These are phyloP conservation scores for Drosophila subpulchrella DNA, from an alignment of 1,140 invertebrate genomes.

Conservation along the genomic window DNA sequence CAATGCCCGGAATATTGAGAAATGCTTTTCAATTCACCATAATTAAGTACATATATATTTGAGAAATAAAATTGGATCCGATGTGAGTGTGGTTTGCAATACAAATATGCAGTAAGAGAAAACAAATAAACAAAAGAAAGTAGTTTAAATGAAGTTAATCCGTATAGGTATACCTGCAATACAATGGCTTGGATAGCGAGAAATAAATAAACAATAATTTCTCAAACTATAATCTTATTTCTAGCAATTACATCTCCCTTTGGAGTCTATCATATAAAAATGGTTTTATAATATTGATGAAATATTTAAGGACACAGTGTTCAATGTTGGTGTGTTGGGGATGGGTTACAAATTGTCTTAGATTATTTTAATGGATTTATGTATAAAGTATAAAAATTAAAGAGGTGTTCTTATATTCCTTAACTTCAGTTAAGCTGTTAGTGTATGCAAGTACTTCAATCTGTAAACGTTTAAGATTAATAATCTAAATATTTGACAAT, in stretches of 20 bases:
- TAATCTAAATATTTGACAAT: conserved; percentile 1
- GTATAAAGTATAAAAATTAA: conserved; percentile 1
- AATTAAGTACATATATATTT: conserved; percentile 40
- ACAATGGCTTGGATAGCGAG: conserved; percentile 25
- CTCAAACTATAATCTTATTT: conserved; percentile 4
- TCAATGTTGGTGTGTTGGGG: neutral
- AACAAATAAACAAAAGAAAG: conserved; percentile 49
- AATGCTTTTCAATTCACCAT: conserved; percentile 73
- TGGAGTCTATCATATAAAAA: neutral
- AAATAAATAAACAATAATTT: conserved; percentile 10
- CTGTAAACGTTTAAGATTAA: neutral
- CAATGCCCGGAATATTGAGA: conserved; percentile 84
- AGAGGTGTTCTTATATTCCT: neutral
- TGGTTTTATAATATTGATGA: conserved; percentile 5
- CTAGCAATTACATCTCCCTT: neutral
- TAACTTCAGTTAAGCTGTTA: neutral
- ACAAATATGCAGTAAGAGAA: conserved; percentile 45
- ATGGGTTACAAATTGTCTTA: neutral
- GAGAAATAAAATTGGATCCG: conserved; percentile 38
- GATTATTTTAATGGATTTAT: neutral
- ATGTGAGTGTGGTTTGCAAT: conserved; percentile 48
- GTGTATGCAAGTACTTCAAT: neutral
- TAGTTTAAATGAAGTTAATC: conserved; percentile 42
- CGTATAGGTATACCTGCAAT: conserved; percentile 30
- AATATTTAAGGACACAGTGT: conserved; percentile 13